Evolutionary conservation across 2,888 invertebrate species (phyloP).

Genomic region (Drosophila formosana): DNA sequence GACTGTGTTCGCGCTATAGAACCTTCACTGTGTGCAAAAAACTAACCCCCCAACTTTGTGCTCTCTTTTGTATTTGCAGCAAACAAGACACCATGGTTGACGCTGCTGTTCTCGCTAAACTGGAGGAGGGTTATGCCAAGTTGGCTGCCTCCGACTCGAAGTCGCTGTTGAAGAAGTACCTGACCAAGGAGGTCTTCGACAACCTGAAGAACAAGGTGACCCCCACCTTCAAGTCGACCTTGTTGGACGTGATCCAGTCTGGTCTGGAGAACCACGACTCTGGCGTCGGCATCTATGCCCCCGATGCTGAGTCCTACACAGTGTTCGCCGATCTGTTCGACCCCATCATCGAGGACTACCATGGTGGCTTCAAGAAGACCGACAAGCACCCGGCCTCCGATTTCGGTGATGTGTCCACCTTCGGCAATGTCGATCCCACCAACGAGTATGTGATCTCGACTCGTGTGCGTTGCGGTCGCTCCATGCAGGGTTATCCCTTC

Average conservation of each 20-base stretch:
- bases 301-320: conserved; percentile 97
- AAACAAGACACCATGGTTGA: conserved; percentile 94
- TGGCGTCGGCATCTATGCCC: conserved; percentile 98
- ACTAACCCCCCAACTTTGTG: neutral
- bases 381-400: conserved; percentile 97
- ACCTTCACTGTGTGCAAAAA: neutral
- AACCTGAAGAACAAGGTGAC: conserved; percentile 97
- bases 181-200: conserved; percentile 96
- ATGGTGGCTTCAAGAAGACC: conserved; percentile 96
- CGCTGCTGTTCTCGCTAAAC: conserved; percentile 94
- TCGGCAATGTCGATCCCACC: conserved; percentile 96
- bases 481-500: conserved; percentile 97
- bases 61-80: conserved; percentile 85
- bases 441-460: conserved; percentile 97
- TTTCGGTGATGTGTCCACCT: conserved; percentile 96
- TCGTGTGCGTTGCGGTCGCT: conserved; percentile 98
- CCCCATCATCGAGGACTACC: conserved; percentile 99
- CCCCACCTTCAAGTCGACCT: conserved; percentile 93
- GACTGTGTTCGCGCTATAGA: too few relatives aligned
- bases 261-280: conserved; percentile 99
- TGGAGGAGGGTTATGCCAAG: conserved; percentile 96
- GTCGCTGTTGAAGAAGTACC: conserved; percentile 98
- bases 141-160: conserved; percentile 95
- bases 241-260: conserved; percentile 97
- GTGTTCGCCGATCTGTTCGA: conserved; percentile 97